Conservation (phyloP, 2,797 vertebrate genomes). For the Manis javanica region DNA sequence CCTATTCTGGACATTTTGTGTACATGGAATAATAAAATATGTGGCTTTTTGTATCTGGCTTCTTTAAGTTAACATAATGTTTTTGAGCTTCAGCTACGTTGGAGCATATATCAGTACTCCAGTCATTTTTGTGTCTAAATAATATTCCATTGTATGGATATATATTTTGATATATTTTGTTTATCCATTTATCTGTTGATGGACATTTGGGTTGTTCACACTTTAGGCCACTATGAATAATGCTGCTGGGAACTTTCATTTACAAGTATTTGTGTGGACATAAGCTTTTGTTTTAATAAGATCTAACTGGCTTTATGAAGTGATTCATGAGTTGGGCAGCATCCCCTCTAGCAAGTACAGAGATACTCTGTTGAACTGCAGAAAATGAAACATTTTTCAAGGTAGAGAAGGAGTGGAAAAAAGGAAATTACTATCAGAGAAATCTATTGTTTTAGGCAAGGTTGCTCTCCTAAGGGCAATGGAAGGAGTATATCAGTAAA, state of each 20-base stretch:
- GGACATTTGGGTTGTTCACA: background rate
- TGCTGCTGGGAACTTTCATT: background rate
- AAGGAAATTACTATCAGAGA: too few species aligned
- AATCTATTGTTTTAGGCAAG: too few species aligned
- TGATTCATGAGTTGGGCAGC: too few species aligned
- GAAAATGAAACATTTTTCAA: too few species aligned
- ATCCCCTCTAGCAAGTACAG: too few species aligned
- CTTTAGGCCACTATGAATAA: background rate
- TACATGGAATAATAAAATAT: background rate
- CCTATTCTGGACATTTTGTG: background rate
- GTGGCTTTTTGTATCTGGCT: background rate
- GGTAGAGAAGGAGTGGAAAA: too few species aligned
- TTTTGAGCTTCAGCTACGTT: background rate
- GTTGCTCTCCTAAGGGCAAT: too few species aligned
- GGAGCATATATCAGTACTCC: background rate
- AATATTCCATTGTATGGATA: background rate
- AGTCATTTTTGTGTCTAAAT: background rate
- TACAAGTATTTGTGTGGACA: background rate
- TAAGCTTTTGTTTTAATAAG: background rate
- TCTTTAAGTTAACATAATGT: constrained; percentile 31
- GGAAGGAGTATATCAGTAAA: too few species aligned
- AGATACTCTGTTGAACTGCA: too few species aligned
- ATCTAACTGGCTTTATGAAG: too few species aligned
- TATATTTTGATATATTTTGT: background rate
- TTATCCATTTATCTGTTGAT: background rate